A percentile compares a stretch with the other conserved stretches of the same genome.
Conservation (phyloP, 2,888 invertebrate genomes). For the Cabera pusaria region DNA sequence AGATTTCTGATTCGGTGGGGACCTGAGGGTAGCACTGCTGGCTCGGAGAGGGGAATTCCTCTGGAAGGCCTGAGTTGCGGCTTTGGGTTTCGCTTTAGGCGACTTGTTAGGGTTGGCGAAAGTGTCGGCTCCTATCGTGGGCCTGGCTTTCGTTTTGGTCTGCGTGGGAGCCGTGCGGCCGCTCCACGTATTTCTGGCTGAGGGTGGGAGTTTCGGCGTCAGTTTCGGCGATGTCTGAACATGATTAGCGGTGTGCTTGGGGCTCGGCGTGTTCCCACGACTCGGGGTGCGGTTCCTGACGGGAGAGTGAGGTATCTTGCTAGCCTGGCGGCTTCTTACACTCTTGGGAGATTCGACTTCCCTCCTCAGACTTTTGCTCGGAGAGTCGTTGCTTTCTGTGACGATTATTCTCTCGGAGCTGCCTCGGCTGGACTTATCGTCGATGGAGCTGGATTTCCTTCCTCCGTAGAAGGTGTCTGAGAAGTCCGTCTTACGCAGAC, state of each 20-base stretch:
- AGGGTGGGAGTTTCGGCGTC: conserved; percentile 66
- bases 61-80: conserved; percentile 69
- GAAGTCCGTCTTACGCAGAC: conserved; percentile 88
- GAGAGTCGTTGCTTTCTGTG: conserved; percentile 67
- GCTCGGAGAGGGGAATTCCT: conserved; percentile 78
- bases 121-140: conserved; percentile 67
- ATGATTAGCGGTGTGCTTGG: conserved; percentile 61
- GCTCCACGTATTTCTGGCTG: conserved; percentile 88
- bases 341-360: conserved; percentile 65
- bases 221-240: conserved; percentile 71
- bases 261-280: conserved; percentile 73
- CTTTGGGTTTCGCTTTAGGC: conserved; percentile 76
- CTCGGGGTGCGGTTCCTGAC: conserved; percentile 62
- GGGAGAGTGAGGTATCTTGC: conserved; percentile 74
- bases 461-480: conserved; percentile 84
- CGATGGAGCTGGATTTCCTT: conserved; percentile 69
- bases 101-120: conserved; percentile 85
- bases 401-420: conserved; percentile 71
- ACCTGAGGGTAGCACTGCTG: conserved; percentile 73
- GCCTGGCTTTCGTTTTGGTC: conserved; percentile 63
- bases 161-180: conserved; percentile 82
- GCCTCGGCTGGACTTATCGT: conserved; percentile 65
- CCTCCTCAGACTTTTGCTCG: conserved; percentile 65
- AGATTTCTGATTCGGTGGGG: conserved; percentile 84
- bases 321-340: conserved; percentile 67